phyloP scores from a whole-genome alignment of 1,140 invertebrate species.

The Venturia canescens region DNA sequence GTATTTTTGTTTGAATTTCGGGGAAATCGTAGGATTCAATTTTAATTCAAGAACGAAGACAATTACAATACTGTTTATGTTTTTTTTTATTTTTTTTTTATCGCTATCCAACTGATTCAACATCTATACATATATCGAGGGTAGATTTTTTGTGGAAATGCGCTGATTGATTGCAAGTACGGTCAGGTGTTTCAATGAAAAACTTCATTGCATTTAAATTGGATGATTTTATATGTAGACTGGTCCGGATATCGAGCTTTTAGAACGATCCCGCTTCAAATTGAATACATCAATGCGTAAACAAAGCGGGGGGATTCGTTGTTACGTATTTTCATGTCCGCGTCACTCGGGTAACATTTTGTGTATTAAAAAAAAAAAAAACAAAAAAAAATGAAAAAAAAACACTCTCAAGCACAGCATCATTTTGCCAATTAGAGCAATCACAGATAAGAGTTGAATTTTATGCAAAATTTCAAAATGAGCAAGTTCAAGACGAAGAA shows the following conservation, averaged over 20 bases:
- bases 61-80: too few species aligned
- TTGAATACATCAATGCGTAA: constrained; percentile 1
- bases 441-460: too few species aligned
- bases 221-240: constrained; percentile 1
- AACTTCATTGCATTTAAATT: constrained; percentile 39
- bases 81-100: too few species aligned
- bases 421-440: too few species aligned
- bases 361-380: too few species aligned
- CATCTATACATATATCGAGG: neutral
- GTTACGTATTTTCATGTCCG: neutral
- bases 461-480: too few species aligned
- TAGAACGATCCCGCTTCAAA: neutral
- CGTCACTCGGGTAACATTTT: neutral
- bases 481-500: too few species aligned
- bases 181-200: neutral
- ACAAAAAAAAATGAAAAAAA: too few species aligned
- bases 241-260: neutral
- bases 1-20: too few species aligned
- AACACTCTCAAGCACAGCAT: too few species aligned
- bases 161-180: neutral
- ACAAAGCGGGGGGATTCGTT: neutral
- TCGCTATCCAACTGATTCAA: too few species aligned
- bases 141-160: neutral
- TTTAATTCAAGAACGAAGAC: neutral
- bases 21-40: too few species aligned